Evolutionary conservation across 2,888 invertebrate species (phyloP), one percentile per base, ranked within the genome.

Genomic region (Hypselothyrea guttata): DNA sequence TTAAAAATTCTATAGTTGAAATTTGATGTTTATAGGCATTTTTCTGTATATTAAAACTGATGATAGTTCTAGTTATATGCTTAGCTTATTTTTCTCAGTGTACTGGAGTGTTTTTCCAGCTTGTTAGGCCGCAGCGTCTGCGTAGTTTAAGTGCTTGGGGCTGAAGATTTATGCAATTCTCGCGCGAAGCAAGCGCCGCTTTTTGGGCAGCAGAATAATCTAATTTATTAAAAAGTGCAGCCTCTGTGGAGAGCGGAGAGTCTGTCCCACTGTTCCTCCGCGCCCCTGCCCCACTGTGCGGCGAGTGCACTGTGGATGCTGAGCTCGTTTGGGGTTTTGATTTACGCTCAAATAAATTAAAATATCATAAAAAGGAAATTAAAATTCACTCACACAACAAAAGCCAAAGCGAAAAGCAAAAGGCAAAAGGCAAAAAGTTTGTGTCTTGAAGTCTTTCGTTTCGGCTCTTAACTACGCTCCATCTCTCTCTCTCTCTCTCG

Each of bases 301-400:
- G n/a, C n/a, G 41, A 34, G 35, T 30, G n/a, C 48, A 49, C 70
- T 61, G 62, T 40, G 58, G 52, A 57, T 22, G 60, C 41, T 40
- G 51, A 65, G 62, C 78, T 82, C 77, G 85, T 87, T 87, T 82
- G 63, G 76, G 79, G 68, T 75, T 77, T 84, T 88, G 87, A 88
- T 87, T 87, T 88, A 87, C 86, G 86, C 79, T 75, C 74, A 87
- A 88, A 87, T 87, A 87, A 87, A 87, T 87, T 87, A 87, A 87
- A 87, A 87, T 88, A 87, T 87, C 84, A 87, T 88, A 87, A 88
- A 87, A 86, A 86, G 86, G 86, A 88, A 88, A 87, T 87, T 87
- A 87, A 88, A 87, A 86, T 87, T 87, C 86, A 85, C 85, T 87
- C 78, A 71, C 48, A 81, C 67, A 81, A 76, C 76, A 79, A 79